Evolutionary conservation across 1,140 invertebrate genomes (phyloP), one percentile per base, ranked within the genome.

Genomic region (Megathymus violae): DNA sequence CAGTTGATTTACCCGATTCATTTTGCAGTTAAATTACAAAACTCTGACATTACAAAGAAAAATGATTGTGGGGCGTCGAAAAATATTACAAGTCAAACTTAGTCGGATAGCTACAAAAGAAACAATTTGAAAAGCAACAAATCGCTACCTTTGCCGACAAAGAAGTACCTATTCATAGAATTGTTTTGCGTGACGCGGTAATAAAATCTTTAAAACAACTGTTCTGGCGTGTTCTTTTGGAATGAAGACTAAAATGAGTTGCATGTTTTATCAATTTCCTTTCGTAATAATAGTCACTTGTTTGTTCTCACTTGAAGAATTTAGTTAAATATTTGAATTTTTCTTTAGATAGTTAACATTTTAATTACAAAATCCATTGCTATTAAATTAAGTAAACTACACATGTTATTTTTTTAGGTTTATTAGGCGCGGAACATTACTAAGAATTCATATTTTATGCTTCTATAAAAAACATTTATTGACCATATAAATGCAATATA

Each of bases 161-260:
- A 22, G 27, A 31, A 17, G 22, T 13, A 44, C 46, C 41, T 38
- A 44, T 43, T 31, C 27, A 9, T 41, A 14, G 43, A 59, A 59
- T 47, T 59, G 54, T 58, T 59, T 59, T 59, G 16, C 54, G 54
- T 59, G 54, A 59, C 54, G 11, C 16, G 54, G 27, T 59, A 31
- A 59, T 44, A 47, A 59, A 59, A 47, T 17, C 27, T 47, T 38
- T 47, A 36, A n/a, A 36, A 36, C 41, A 9, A 41, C 41, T 46
- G 54, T 58, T 22, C 38, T 10, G 38, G 22, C 38, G 51, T 56
- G 38, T 43, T 43, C 40, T 1, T 43, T 56, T n/a, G 3, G 14
- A 43, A 16, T 31, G 38, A 54, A 17, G 3, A 4, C 9, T 11
- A 36, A 36, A 36, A 36, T 36, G 34, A 36, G 11, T 11, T 36